phyloP scores from a whole-genome alignment of 2,797 vertebrate genomes.

The Leptoclinus maculatus region DNA sequence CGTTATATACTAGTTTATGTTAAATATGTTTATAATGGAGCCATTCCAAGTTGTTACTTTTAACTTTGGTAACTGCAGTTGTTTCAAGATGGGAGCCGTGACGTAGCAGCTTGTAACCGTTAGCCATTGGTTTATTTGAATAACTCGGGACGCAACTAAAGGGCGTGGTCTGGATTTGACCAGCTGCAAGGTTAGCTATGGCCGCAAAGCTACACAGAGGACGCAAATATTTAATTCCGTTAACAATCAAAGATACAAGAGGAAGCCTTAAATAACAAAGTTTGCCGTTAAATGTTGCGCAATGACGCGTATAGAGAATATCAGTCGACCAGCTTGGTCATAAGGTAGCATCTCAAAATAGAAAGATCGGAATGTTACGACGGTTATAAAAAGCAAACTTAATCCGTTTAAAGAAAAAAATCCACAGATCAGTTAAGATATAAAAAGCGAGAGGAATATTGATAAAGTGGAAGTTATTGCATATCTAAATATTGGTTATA shows the following conservation, averaged over 20 bases:
- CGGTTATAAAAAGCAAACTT: not conserved
- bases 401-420: not conserved
- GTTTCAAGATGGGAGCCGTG: conserved; percentile 43
- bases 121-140: conserved; percentile 45
- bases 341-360: not conserved
- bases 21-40: not conserved
- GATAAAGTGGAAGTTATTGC: no score
- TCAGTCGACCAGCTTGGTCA: not conserved
- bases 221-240: no score
- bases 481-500: not conserved
- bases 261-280: no score
- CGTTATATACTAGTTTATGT: not conserved
- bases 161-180: conserved; percentile 34
- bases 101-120: conserved; percentile 47
- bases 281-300: rapidly evolving
- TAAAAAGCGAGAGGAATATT: rapidly evolving
- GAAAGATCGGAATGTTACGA: no score
- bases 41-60: rapidly evolving
- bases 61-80: not conserved
- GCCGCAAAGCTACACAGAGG: not conserved
- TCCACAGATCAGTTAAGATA: no score
- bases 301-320: not conserved
- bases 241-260: not conserved
- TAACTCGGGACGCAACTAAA: conserved; percentile 5
- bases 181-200: rapidly evolving